Evolutionary conservation across 2,888 invertebrate species (phyloP).

Genomic region (Megamerina dolium): DNA sequence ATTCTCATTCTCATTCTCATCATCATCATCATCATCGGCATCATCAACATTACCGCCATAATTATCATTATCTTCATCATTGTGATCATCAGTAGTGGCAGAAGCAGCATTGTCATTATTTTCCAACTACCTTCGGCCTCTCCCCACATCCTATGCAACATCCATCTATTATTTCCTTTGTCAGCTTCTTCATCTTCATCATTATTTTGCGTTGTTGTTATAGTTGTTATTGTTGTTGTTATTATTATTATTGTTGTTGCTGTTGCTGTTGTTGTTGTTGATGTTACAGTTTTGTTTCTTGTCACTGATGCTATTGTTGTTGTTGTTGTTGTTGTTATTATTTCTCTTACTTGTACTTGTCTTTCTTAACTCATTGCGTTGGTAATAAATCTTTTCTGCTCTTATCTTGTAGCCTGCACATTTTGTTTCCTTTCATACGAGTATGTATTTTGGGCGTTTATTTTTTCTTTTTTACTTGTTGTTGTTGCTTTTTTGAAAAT

Average conservation of each 20-base stretch:
- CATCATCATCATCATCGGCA: no score
- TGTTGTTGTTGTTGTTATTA: conserved; percentile 21
- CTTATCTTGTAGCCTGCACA: conserved; percentile 32
- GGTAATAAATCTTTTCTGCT: conserved; percentile 43
- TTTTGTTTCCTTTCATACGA: conserved; percentile 16
- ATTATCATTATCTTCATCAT: no score
- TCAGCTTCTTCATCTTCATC: conserved; percentile 40
- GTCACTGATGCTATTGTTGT: conserved; percentile 13
- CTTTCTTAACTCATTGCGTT: conserved; percentile 47
- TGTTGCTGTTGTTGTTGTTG: background rate
- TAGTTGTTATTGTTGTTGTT: background rate
- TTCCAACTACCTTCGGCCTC: no score
- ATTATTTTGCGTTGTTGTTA: conserved; percentile 31
- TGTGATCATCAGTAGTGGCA: no score
- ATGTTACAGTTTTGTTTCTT: conserved; percentile 7
- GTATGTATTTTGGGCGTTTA: conserved; percentile 5
- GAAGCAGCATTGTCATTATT: conserved; percentile 21
- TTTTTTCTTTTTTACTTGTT: no score
- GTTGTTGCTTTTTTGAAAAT: conserved; percentile 8
- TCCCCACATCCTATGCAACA: background rate
- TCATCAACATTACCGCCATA: no score
- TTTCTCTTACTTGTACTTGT: conserved; percentile 39
- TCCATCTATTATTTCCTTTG: conserved; percentile 35
- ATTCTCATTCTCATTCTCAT: conserved; percentile 4
- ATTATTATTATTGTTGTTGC: conserved; percentile 21